Evolutionary conservation across 2,797 vertebrate genomes (phyloP).

Genomic region (Cynodonichthys magdalenae): DNA sequence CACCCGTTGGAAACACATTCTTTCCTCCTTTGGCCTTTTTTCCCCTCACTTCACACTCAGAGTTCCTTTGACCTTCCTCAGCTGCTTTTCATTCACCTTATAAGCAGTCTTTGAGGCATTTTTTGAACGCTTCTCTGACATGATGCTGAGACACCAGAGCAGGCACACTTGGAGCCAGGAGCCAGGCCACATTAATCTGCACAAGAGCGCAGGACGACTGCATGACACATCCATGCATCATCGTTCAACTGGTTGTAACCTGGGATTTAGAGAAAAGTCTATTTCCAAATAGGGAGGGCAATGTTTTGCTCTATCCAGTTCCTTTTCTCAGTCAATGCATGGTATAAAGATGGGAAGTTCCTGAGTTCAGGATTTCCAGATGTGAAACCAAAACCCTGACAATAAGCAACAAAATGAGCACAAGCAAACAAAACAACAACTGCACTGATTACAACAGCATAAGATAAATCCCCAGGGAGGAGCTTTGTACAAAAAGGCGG

Average conservation of each 20-base stretch:
- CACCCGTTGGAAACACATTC: constrained; percentile 34
- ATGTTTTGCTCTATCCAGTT: constrained; percentile 28
- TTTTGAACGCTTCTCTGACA: constrained; percentile 56
- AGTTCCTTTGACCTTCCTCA: constrained; percentile 55
- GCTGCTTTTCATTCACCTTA: constrained; percentile 26
- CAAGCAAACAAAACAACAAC: constrained; percentile 33
- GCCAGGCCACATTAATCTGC: constrained; percentile 69
- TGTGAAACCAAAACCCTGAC: constrained; percentile 52
- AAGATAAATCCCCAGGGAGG: constrained; percentile 12
- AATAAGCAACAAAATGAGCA: constrained; percentile 42
- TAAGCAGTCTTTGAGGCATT: constrained; percentile 35
- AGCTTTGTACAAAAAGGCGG: no score
- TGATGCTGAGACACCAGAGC: constrained; percentile 54
- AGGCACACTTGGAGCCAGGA: constrained; percentile 54
- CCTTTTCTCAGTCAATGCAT: constrained; percentile 25
- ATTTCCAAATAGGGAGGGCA: constrained; percentile 18
- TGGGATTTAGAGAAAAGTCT: constrained; percentile 49
- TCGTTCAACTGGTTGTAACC: constrained; percentile 62
- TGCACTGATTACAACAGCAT: constrained; percentile 19
- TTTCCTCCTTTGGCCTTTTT: constrained; percentile 45
- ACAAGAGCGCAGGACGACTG: constrained; percentile 40
- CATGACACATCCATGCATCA: constrained; percentile 70
- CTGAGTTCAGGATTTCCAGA: constrained; percentile 32
- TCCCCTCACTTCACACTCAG: constrained; percentile 46
- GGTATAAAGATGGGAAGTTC: constrained; percentile 29